Evolutionary conservation across 2,888 invertebrate genomes (phyloP), one percentile per base, ranked within the genome.

Genomic region (Dasypolia templi): DNA sequence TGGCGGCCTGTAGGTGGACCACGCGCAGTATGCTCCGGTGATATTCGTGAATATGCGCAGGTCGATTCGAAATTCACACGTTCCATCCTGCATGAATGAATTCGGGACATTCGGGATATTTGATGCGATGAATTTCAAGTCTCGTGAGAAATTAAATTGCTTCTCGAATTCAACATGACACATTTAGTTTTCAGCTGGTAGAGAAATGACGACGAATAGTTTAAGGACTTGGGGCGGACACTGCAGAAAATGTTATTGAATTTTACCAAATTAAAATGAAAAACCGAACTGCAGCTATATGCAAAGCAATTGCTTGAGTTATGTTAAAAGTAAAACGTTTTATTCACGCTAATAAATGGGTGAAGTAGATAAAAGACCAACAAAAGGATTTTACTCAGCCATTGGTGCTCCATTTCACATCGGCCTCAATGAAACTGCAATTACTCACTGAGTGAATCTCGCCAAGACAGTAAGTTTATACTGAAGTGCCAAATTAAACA

Each of bases 401-500:
- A 61, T 35, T 59, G 46, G 46, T 65, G 63, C 32, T 77, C 32
- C 59, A 68, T 74, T 86, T 79, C 42, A 61, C 53, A 77, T 74
- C 56, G 59, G 59, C 70, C 65, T 63, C 72, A 75, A 80, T 80
- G 55, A 86, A 80, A 80, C 46, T 72, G 77, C 76, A 82, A 79
- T 86, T 77, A 85, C 75, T 80, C 72, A 62, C 79, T 70, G 73
- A 42, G 55, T 72, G 59, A 63, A 72, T 64, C 69, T 72, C 66
- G 55, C 66, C 79, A 66, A 75, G 68, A 65, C 71, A 75, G 77
- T 68, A 74, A 6, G 7, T 6, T 75, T 77, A 68, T 73, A 68
- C 49, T 65, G 68, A 79, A 81, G 81, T 81, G 69, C 79, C 58
- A 64, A 77, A 82, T 81, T 83, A 83, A 77, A 75, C 81, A 85